Percentiles rank a stretch among this genome's conserved stretches.
Conservation (phyloP, 2,113 vertebrate genomes). For the Neodon shergylaensis region DNA sequence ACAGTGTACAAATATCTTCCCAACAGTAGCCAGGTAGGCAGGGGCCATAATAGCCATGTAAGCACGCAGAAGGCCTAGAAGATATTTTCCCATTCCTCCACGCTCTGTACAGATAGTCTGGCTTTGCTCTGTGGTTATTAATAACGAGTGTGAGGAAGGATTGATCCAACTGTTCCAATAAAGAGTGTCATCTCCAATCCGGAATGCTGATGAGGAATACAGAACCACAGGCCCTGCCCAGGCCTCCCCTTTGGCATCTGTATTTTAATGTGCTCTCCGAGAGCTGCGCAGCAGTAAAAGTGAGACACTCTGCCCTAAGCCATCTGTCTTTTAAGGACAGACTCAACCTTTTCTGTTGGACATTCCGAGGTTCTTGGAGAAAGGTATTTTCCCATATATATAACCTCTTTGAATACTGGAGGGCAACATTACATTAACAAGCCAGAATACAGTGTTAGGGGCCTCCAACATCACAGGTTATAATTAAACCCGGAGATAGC, state of each 20-base stretch:
- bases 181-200: not conserved
- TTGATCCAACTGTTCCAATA: not conserved
- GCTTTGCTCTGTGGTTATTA: not conserved
- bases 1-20: not conserved
- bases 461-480: not conserved
- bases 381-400: not conserved
- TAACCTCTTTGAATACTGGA: constrained; percentile 1
- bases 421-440: constrained; percentile 30
- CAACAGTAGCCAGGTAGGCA: not conserved
- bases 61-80: too few relatives aligned
- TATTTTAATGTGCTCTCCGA: not conserved
- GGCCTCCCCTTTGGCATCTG: not conserved
- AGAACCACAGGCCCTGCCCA: not conserved
- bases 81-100: not conserved
- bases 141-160: not conserved
- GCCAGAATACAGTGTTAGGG: not conserved
- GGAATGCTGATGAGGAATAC: not conserved
- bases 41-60: too few relatives aligned
- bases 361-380: not conserved
- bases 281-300: not conserved
- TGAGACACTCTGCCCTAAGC: not conserved
- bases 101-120: not conserved
- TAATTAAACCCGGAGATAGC: not conserved
- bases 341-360: not conserved
- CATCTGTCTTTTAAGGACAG: not conserved